These are phyloP conservation scores for Emydoidea blandingii DNA, from an alignment of 2,797 vertebrate genomes.

Conservation along the genomic window DNA sequence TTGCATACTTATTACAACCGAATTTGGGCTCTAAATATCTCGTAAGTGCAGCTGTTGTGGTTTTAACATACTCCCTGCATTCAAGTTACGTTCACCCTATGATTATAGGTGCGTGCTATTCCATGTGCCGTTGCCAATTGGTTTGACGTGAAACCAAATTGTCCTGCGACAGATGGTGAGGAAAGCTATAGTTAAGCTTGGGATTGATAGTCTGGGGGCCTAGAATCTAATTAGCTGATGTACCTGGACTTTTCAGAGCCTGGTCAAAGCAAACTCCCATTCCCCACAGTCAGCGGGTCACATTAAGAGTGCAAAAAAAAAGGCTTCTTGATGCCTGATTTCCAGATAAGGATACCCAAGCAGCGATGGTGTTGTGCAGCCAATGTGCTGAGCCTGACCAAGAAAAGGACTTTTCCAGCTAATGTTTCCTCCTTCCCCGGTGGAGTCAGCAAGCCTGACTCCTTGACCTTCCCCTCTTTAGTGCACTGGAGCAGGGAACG, in stretches of 20 bases:
- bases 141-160: neutral
- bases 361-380: neutral
- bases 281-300: neutral
- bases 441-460: neutral
- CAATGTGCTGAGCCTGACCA: neutral
- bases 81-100: accelerated
- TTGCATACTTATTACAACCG: neutral
- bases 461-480: neutral
- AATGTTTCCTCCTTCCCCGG: neutral
- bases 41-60: accelerated
- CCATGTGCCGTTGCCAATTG: neutral
- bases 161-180: neutral
- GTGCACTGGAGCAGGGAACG: neutral
- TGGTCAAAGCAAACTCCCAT: neutral
- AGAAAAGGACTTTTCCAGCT: neutral
- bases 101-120: neutral
- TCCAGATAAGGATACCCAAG: neutral
- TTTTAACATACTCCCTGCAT: accelerated
- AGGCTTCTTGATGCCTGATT: neutral
- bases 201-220: neutral
- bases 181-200: neutral
- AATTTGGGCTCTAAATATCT: neutral
- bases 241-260: neutral
- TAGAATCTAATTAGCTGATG: neutral
- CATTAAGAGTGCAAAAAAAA: neutral